These are phyloP conservation scores for Tetragnatha versicolor DNA, from an alignment of 1,140 invertebrate species.

Conservation along the genomic window DNA sequence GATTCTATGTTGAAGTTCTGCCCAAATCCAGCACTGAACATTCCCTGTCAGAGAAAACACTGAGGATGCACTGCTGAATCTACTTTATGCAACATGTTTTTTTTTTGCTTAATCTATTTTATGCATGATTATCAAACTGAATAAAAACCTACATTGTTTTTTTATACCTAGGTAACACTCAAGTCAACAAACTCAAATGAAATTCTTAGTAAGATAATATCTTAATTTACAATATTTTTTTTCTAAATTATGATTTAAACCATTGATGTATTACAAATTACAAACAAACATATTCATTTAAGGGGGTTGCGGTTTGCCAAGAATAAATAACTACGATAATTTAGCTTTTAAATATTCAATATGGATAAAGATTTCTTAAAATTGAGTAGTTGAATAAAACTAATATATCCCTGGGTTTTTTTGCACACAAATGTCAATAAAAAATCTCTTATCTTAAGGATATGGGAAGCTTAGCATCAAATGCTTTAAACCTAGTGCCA, in stretches of 20 bases:
- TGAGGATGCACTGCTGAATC: constrained; percentile 39
- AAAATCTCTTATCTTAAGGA: no score
- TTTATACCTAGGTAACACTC: neutral
- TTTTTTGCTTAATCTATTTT: neutral
- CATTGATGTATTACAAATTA: neutral
- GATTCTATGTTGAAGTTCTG: no score
- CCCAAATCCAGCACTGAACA: constrained; percentile 33
- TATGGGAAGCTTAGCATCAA: no score
- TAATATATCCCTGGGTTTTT: no score
- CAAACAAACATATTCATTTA: neutral
- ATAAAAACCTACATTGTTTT: neutral
- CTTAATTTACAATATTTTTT: neutral
- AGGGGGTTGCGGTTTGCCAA: no score
- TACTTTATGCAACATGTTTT: neutral
- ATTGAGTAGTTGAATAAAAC: no score
- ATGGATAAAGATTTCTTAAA: no score
- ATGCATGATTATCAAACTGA: neutral
- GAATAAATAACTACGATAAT: no score
- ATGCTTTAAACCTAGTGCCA: no score
- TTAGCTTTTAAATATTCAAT: no score
- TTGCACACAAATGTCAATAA: no score
- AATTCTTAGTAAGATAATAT: neutral
- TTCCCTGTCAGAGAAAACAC: constrained; percentile 31
- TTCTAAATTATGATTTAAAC: neutral
- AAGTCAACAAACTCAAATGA: neutral